Evolutionary conservation across 2,113 vertebrate species (phyloP), one percentile per base, ranked within the genome.

Genomic region (Laterallus jamaicensis): DNA sequence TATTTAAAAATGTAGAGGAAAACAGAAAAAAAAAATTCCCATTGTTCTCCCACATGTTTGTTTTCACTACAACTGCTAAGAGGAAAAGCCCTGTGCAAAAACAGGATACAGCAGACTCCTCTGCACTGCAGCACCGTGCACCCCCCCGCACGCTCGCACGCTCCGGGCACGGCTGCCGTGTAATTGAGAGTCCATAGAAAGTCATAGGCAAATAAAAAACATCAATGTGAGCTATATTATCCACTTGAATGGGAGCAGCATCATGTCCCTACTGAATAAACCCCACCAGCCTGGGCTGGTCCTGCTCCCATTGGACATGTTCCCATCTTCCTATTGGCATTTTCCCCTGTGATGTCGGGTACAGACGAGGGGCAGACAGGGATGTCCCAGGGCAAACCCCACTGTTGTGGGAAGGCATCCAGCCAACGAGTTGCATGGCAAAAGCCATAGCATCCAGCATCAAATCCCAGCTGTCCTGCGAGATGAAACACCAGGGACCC

Each of bases 1-100:
- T 70, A 58, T 86, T 96, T 92, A 2, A 85, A 76, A 95, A 86
- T 50, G 66, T 35, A 66, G 71, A 96, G 97, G 95, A 86, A 97
- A 83, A 56, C 19, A 90, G 87, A 88, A 88, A 97, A 95, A 97
- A 95, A 96, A 85, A 75, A 39, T 32, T 63, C 91, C 93, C 85
- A 97, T 97, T 97, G 96, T 97, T 97, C 97, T 93, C 84, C 69
- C 68, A 67, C 77, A 73, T 92, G 70, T 97, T 97, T 97, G 96
- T 94, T 97, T 96, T 96, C 95, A 96, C 94, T 96, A 94, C 94
- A 54, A 70, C 39, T 95, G 63, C 88, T 85, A 96, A 97, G 96
- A 97, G 97, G 97, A 97, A 97, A 96, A 86, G 88, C 39, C 88
- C 84, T 92, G 88, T 60, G 88, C 95, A 92, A 97, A 97, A 97